These are phyloP conservation scores for Eupithecia pulchellata DNA, from an alignment of 2,888 invertebrate genomes.

Conservation along the genomic window DNA sequence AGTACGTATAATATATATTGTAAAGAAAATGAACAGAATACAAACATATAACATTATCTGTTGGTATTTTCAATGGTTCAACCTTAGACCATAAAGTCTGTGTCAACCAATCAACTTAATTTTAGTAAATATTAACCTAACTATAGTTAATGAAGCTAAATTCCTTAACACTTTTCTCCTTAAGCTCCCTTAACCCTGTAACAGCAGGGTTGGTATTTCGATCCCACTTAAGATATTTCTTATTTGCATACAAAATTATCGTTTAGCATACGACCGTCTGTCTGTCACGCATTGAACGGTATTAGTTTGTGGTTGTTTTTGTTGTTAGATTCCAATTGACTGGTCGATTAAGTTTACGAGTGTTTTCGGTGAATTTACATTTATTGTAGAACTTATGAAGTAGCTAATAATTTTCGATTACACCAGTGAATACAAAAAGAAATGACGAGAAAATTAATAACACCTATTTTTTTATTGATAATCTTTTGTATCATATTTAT, in stretches of 20 bases:
- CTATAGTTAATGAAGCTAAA: not conserved
- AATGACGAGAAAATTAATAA: no score
- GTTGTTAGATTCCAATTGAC: constrained; percentile 48
- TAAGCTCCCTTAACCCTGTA: constrained; percentile 56
- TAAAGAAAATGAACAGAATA: no score
- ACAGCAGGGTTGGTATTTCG: constrained; percentile 61
- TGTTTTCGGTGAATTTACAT: constrained; percentile 44
- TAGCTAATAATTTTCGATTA: not conserved
- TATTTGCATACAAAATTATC: constrained; percentile 78
- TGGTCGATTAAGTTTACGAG: constrained; percentile 65
- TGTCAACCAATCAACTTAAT: no score
- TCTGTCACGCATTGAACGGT: constrained; percentile 48
- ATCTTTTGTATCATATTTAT: no score
- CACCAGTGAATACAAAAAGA: no score
- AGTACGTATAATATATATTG: no score
- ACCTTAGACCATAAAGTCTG: no score
- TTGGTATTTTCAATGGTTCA: no score
- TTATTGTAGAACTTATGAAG: not conserved
- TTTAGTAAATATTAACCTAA: no score
- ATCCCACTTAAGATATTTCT: constrained; percentile 78
- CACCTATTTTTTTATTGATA: no score
- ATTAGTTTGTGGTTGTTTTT: constrained; percentile 41
- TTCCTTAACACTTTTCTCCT: constrained; percentile 49
- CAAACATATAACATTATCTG: no score
- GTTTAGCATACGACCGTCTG: constrained; percentile 57